phyloP scores from a whole-genome alignment of 2,888 invertebrate species.

The Nemurella pictetii region DNA sequence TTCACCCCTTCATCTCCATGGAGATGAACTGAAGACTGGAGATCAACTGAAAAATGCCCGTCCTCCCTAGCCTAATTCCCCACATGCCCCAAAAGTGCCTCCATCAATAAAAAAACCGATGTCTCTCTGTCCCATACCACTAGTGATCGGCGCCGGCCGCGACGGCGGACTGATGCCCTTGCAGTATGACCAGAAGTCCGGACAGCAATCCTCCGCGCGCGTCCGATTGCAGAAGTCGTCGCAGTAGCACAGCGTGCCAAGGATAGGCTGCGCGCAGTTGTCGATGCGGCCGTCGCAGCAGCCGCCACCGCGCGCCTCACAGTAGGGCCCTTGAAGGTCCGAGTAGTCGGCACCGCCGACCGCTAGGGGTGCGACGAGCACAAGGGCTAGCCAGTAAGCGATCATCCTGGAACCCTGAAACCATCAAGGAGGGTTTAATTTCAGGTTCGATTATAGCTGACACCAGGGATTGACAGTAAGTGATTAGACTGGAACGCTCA shows the following conservation, averaged over 20 bases:
- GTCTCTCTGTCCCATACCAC: neutral
- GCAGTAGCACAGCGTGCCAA: slow-evolving; percentile 89
- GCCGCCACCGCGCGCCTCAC: slow-evolving; percentile 51
- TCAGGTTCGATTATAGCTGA: no score
- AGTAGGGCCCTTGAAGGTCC: slow-evolving; percentile 58
- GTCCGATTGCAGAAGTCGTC: slow-evolving; percentile 87
- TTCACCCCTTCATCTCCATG: neutral
- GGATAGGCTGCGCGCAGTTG: slow-evolving; percentile 77
- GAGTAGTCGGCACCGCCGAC: slow-evolving; percentile 35
- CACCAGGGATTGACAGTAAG: no score
- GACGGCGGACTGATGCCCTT: slow-evolving; percentile 52
- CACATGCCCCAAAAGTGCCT: no score
- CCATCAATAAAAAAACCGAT: no score
- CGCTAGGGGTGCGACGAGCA: slow-evolving; percentile 30
- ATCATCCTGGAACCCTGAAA: slow-evolving; percentile 28
- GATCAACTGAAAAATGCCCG: no score
- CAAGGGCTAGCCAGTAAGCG: neutral
- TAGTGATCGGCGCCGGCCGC: slow-evolving; percentile 30
- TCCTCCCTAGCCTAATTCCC: no score
- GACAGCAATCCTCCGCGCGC: slow-evolving; percentile 83
- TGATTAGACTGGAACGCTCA: no score
- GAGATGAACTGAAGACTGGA: no score
- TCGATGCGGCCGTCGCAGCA: slow-evolving; percentile 81
- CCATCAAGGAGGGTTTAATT: no score
- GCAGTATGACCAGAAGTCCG: slow-evolving; percentile 83